Evolutionary conservation across 2,113 vertebrate species (phyloP).

Genomic region (Menura novaehollandiae): DNA sequence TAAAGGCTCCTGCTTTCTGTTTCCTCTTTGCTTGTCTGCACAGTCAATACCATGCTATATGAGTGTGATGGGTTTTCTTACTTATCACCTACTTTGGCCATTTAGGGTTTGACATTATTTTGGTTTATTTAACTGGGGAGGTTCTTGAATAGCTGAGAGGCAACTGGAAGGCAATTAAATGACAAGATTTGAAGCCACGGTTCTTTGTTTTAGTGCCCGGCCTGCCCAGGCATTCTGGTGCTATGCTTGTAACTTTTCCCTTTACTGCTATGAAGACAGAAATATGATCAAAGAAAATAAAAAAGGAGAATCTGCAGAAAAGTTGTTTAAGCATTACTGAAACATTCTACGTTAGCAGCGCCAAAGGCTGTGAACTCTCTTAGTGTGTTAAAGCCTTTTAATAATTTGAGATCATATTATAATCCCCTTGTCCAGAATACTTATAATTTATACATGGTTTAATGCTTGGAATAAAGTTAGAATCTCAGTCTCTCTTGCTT

Average conservation of each 20-base stretch:
- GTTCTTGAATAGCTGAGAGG: not conserved
- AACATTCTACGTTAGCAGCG: not conserved
- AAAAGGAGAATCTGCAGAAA: conserved; percentile 44
- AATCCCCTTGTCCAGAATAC: conserved; percentile 48
- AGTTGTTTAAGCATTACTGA: conserved; percentile 33
- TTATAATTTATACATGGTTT: conserved; percentile 43
- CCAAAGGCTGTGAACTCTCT: conserved; percentile 18
- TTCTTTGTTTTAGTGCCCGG: conserved; percentile 20
- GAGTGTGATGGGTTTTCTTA: not conserved
- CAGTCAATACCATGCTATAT: not conserved
- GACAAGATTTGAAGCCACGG: not conserved
- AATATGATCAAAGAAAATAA: conserved; percentile 52
- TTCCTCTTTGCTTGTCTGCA: not conserved
- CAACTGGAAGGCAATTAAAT: not conserved
- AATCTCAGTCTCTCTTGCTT: not conserved
- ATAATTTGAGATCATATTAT: conserved; percentile 50
- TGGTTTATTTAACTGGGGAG: not conserved
- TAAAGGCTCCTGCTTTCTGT: not conserved
- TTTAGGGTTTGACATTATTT: not conserved
- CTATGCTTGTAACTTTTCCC: conserved; percentile 10
- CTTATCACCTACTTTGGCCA: not conserved
- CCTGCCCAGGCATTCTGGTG: not conserved
- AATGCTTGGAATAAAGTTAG: conserved; percentile 40
- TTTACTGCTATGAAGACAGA: conserved; percentile 28
- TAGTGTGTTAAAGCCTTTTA: conserved; percentile 47